Evolutionary conservation across 2,888 invertebrate genomes (phyloP), one percentile per base, ranked within the genome.

Genomic region (Cosmia trapezina): DNA sequence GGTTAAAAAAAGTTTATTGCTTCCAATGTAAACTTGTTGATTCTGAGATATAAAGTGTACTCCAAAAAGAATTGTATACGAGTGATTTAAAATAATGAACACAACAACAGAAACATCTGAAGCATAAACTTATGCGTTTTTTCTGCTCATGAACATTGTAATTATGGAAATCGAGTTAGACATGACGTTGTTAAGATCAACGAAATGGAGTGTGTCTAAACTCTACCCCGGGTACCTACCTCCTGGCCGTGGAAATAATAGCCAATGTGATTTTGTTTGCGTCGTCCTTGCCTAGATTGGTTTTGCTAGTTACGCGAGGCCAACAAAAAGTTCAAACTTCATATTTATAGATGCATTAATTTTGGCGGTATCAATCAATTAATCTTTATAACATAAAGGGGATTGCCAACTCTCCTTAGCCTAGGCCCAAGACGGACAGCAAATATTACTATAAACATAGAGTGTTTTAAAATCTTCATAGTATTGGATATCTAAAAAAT

Each of bases 131-230:
- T 43, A 74, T 76, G 56, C 47, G 28, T 73, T 83, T 75, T 79
- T 81, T 83, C 53, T 56, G 71, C 70, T 80, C 65, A 53, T 53
- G 61, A 66, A 76, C 76, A 64, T 53, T 69, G 62, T 67, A 60
- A 77, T 73, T 81, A 84, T 84, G 80, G 68, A 82, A 84, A 80
- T 84, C 49, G 7, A 66, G 64, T 70, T 14, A 69, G 69, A 72
- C 54, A 66, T 71, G 62, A 57, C 33, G 64, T 61, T 59, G 41
- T 70, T 69, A 60, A 54, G 61, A 67, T 67, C 43, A 12, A 45
- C 37, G 67, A 73, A 78, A 80, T 76, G 72, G 72, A 62, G 70
- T 73, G 79, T 79, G 11, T 37, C 47, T 74, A 70, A 75, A 73
- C 11, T 43, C 19, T 54, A 12, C 22, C 54, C 67, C 57, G 67